These are phyloP conservation scores for Acromyrmex charruanus DNA, from an alignment of 1,140 invertebrate genomes.

Conservation along the genomic window DNA sequence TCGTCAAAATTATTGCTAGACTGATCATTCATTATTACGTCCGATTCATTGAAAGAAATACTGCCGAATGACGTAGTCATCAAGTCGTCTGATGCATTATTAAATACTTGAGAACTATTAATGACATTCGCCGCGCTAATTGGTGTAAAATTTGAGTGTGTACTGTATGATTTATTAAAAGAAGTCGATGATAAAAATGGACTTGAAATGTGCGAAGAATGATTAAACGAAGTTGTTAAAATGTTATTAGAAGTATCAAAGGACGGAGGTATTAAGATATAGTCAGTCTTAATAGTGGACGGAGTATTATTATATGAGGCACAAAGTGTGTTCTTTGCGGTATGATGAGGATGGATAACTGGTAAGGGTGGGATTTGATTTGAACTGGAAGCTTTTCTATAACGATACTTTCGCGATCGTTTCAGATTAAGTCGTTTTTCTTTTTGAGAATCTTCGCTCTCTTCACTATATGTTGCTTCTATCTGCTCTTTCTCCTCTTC, in stretches of 20 bases:
- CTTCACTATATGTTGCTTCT: conserved; percentile 83
- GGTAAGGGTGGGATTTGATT: conserved; percentile 83
- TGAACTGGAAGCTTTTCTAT: conserved; percentile 80
- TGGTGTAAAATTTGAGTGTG: conserved; percentile 48
- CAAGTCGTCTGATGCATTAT: conserved; percentile 76
- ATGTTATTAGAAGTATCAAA: conserved; percentile 75
- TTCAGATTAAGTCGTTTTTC: conserved; percentile 76
- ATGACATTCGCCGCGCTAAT: conserved; percentile 24
- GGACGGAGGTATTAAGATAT: conserved; percentile 76
- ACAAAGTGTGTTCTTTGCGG: conserved; percentile 76
- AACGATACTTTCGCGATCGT: conserved; percentile 78
- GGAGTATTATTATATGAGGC: conserved; percentile 78
- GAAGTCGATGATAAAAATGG: conserved; percentile 71
- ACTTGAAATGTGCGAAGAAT: conserved; percentile 67
- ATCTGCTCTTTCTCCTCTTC: conserved; percentile 83
- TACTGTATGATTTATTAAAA: conserved; percentile 71
- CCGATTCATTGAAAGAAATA: conserved; percentile 67
- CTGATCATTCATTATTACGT: conserved; percentile 38
- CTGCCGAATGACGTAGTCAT: conserved; percentile 77
- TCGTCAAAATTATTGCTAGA: conserved; percentile 42
- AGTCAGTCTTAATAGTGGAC: conserved; percentile 72
- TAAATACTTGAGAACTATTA: conserved; percentile 63
- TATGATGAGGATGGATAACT: conserved; percentile 74
- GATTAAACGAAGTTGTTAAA: conserved; percentile 65
- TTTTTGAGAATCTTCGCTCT: conserved; percentile 80